Base-by-base conservation (phyloP, 2,888 invertebrate species). In the Sycophila texana region DNA sequence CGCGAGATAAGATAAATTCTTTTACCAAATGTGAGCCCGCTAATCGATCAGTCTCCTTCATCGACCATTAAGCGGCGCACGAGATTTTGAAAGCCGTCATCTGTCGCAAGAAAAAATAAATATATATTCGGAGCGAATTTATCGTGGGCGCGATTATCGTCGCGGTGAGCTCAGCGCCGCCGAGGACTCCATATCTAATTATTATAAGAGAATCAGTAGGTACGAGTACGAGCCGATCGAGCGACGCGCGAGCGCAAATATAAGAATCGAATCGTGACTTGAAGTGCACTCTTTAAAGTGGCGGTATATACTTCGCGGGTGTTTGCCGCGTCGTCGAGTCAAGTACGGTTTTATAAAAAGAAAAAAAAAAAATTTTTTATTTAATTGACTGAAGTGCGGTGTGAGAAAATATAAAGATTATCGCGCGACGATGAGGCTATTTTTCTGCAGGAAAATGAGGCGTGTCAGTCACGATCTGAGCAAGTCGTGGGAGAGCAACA, bases 1-100 rank as follows among this genome's bases (percentile, higher is more conserved):
- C 20, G 16, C 66, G 2, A 30, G 72, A 72, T 72, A 72, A 72
- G 72, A 72, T 72, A 72, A 72, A 61, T 22, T 20, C 68, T 39
- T 57, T 22, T 12, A 58, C 60, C 60, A 60, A 71, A 60, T 60
- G 71, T 71, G 51, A 66, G 51, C 16, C 68, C 30, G 14, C 22
- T 18, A 18, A 71, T 71, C 71, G 60, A 71, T 71, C 58, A 49
- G 66, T 66, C 16, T 68, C n/a, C 57, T 66, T 22, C 58, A 12
- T 13, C 22, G 22, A 22, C 66, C 2, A 63, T 63, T 10, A 7
- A 16, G 4, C 39, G 7, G 26, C 13, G 20, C 57, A 16, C 18
- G n/a, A 22, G 16, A 22, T 47, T 51, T 22, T 22, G 51, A 63
- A 63, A 39, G 10, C 12, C 39, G 4, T 16, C 61, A 26, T n/a